These are phyloP conservation scores for Callorhinus ursinus DNA, from an alignment of 2,113 vertebrate genomes.

Conservation along the genomic window DNA sequence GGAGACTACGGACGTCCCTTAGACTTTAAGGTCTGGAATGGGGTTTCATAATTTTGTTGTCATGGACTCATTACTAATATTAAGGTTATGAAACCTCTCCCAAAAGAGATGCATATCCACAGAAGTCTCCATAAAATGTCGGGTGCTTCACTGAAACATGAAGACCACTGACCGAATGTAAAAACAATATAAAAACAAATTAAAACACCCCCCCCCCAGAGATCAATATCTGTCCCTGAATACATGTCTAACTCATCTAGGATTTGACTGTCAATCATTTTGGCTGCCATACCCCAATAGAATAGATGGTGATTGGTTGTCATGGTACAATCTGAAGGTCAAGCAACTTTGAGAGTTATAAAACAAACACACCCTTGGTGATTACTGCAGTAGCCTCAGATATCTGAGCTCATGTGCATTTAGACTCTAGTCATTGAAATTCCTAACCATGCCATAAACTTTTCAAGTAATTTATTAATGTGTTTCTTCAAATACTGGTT, in stretches of 20 bases:
- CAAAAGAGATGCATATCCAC: neutral
- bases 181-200: neutral
- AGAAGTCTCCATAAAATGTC: neutral
- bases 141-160: neutral
- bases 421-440: neutral
- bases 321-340: neutral
- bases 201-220: neutral
- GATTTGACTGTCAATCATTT: neutral
- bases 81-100: neutral
- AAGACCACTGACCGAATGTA: neutral
- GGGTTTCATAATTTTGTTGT: neutral
- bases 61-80: neutral
- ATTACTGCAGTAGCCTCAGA: neutral
- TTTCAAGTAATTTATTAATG: constrained; percentile 36
- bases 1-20: neutral
- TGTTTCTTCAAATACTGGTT: constrained; percentile 11
- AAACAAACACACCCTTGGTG: neutral
- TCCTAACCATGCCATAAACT: neutral
- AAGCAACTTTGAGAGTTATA: neutral
- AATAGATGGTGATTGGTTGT: neutral
- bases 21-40: neutral
- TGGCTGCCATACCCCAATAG: neutral
- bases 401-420: neutral
- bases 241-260: neutral
- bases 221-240: neutral